Evolutionary conservation across 2,797 vertebrate species (phyloP).

Genomic region (Catamblyrhynchus diadema): DNA sequence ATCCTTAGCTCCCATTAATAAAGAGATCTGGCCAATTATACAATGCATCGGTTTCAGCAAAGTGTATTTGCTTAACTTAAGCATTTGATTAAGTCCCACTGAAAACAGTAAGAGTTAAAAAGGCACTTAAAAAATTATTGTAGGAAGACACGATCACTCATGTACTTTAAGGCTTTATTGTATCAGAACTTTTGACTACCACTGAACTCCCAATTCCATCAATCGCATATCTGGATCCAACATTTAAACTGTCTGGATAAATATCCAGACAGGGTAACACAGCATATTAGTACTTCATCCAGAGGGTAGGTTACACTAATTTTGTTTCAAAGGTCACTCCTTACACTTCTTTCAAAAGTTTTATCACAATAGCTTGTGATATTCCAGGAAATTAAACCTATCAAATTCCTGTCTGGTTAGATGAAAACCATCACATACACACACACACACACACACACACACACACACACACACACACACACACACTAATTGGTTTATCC

Average conservation of each 20-base stretch:
- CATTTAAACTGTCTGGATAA: background rate
- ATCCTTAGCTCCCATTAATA: background rate
- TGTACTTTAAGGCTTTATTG: background rate
- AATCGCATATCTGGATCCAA: background rate
- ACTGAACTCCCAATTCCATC: background rate
- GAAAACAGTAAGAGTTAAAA: background rate
- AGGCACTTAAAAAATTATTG: background rate
- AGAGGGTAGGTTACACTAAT: background rate
- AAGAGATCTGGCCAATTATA: background rate
- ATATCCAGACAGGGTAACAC: background rate
- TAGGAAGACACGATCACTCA: background rate
- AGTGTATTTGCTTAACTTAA: background rate
- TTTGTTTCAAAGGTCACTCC: background rate
- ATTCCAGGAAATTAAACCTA: constrained; percentile 32
- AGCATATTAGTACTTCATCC: background rate
- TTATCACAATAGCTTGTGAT: background rate
- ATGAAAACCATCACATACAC: background rate
- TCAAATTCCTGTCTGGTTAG: background rate
- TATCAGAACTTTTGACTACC: background rate
- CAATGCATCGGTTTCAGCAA: background rate
- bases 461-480: background rate
- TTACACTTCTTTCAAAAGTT: background rate
- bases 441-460: too few species aligned
- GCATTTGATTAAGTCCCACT: background rate
- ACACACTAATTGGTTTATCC: background rate